Evolutionary conservation across 2,113 vertebrate genomes (phyloP), one percentile per base, ranked within the genome.

Genomic region (Excalfactoria chinensis): DNA sequence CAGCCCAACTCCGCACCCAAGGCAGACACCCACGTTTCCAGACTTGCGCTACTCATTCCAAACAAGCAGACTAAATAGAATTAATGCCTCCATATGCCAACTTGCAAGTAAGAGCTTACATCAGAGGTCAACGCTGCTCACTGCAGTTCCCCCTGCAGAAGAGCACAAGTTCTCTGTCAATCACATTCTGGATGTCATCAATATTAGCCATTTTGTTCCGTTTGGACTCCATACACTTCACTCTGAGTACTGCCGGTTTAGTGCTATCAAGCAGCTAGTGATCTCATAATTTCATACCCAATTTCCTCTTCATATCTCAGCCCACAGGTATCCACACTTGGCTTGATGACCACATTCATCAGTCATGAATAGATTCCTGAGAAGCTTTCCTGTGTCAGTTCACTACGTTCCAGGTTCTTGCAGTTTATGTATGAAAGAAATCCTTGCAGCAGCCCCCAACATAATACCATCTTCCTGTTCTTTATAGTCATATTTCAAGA

Each of bases 401-500:
- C 68, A 43, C 13, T 64, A 70, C 74, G 44, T 44, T 83, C 41
- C 73, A 81, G 83, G 37, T 92, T 26, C 55, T 62, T 56, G 44
- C 75, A 89, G 73, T 49, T 51, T 62, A 19, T 8, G 26, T 25
- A 7, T 25, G 49, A 80, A 62, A 64, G 40, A 92, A 86, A 86
- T 32, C 59, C 56, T 34, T 64, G 55, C 63, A 75, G 75, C 74
- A 76, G 51, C 48, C 71, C 62, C 72, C 43, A 82, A 9, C 11
- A 59, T 28, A 91, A 90, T 73, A 30, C 17, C 55, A 82, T 63
- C 49, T 53, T 37, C 69, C 63, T 66, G 34, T 46, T 89, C 70
- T 83, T 90, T 66, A 74, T 23, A 95, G 41, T 32, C 76, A 18
- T 35, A 80, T 93, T 92, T 87, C 66, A 89, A 95, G 60, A 66